Evolutionary conservation across 2,797 vertebrate genomes (phyloP).

Genomic region (Labroides dimidiatus): DNA sequence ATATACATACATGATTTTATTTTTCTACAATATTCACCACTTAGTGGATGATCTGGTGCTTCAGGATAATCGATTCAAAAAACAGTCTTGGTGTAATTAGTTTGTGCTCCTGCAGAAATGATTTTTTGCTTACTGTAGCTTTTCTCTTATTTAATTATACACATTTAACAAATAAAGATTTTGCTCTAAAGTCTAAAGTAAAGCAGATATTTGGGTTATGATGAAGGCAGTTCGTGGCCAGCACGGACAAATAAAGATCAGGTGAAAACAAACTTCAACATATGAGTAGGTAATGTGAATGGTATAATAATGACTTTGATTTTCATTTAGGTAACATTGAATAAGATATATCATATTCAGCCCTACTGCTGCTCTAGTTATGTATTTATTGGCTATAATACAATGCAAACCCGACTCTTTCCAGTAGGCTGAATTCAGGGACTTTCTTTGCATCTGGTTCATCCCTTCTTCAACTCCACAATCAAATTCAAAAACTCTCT

Average conservation of each 20-base stretch:
- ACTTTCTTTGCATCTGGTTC: too few species aligned
- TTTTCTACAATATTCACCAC: background rate
- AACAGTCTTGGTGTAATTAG: slow-evolving; percentile 1
- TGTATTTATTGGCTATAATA: too few species aligned
- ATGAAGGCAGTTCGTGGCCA: background rate
- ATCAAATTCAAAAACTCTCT: too few species aligned
- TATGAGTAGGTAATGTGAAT: too few species aligned
- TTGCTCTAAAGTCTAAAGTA: background rate
- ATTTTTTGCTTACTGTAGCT: background rate
- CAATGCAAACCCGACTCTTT: too few species aligned
- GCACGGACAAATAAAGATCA: background rate
- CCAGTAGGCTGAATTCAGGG: too few species aligned
- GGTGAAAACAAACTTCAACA: background rate
- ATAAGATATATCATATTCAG: too few species aligned
- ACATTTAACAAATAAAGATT: background rate
- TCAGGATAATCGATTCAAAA: slow-evolving; percentile 12
- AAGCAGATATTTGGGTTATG: background rate
- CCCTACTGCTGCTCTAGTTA: too few species aligned
- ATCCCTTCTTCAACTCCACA: too few species aligned
- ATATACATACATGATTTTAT: slow-evolving; percentile 10
- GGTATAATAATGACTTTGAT: too few species aligned
- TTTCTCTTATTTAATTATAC: background rate
- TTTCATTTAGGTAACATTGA: too few species aligned
- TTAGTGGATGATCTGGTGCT: background rate
- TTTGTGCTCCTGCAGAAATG: slow-evolving; percentile 3